A percentile compares a stretch with the other conserved stretches of the same genome.
phyloP scores from a whole-genome alignment of 2,113 vertebrate genomes.

The Corythornis madagascariensis region DNA sequence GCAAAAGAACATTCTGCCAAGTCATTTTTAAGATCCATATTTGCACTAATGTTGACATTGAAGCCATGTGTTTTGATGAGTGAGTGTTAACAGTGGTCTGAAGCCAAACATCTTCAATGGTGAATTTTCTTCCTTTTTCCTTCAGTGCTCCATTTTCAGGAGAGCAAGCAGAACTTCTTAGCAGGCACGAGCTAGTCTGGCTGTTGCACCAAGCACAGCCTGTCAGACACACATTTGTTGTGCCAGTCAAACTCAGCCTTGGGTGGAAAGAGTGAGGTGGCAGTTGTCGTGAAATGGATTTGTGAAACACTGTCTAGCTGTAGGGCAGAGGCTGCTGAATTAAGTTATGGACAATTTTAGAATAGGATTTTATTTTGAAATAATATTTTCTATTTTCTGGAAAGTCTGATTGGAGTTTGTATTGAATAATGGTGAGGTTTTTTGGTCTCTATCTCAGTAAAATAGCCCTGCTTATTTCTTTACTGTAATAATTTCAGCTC shows the following conservation, averaged over 20 bases:
- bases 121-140: not conserved
- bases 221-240: not conserved
- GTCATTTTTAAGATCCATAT: not conserved
- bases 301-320: not conserved
- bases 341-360: not conserved
- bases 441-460: not conserved
- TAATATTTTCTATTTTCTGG: not conserved
- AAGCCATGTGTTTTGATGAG: not conserved
- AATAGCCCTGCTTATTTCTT: not conserved
- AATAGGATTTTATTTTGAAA: not conserved
- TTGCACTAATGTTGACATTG: not conserved
- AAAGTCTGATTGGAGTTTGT: not conserved
- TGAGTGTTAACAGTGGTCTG: not conserved
- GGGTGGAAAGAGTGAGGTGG: not conserved
- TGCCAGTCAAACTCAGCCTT: not conserved
- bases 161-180: not conserved
- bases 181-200: not conserved
- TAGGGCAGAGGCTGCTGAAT: not conserved
- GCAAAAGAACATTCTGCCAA: not conserved
- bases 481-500: not conserved
- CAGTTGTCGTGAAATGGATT: not conserved
- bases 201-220: not conserved
- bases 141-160: not conserved
- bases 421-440: not conserved
- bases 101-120: not conserved